Conservation (phyloP, 2,888 invertebrate genomes). For the Rugalucina vietnamica region DNA sequence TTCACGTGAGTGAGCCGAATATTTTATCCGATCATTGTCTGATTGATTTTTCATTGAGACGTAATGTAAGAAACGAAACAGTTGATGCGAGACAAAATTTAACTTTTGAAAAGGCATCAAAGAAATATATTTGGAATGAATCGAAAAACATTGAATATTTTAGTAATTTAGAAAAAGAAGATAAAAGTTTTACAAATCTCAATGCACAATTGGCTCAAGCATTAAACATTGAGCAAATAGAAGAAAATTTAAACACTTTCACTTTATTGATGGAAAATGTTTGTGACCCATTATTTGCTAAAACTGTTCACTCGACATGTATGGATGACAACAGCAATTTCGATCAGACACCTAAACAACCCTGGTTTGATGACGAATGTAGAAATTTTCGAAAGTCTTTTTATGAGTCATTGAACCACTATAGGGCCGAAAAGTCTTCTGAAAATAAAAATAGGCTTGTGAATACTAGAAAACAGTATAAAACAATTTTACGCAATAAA, state of each 20-base stretch:
- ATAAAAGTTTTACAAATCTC: too few relatives aligned
- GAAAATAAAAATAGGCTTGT: background rate
- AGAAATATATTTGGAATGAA: too few relatives aligned
- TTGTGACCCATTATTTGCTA: background rate
- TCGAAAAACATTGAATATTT: too few relatives aligned
- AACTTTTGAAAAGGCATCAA: too few relatives aligned
- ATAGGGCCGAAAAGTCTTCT: background rate
- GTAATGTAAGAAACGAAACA: too few relatives aligned
- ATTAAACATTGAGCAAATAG: too few relatives aligned
- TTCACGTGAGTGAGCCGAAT: too few relatives aligned
- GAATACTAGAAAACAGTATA: background rate
- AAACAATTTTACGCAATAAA: background rate
- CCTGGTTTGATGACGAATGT: conserved; percentile 1
- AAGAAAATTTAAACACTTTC: background rate
- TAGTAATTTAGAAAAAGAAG: too few relatives aligned
- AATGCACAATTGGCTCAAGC: too few relatives aligned
- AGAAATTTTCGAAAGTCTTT: background rate
- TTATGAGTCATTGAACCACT: background rate
- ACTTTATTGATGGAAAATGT: background rate
- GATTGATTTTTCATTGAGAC: too few relatives aligned
- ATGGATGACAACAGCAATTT: background rate
- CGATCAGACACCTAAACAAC: background rate
- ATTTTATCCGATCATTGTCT: too few relatives aligned
- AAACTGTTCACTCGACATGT: background rate
- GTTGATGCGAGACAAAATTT: too few relatives aligned